phyloP scores from a whole-genome alignment of 2,113 vertebrate genomes.

The Pleuronectes platessa region DNA sequence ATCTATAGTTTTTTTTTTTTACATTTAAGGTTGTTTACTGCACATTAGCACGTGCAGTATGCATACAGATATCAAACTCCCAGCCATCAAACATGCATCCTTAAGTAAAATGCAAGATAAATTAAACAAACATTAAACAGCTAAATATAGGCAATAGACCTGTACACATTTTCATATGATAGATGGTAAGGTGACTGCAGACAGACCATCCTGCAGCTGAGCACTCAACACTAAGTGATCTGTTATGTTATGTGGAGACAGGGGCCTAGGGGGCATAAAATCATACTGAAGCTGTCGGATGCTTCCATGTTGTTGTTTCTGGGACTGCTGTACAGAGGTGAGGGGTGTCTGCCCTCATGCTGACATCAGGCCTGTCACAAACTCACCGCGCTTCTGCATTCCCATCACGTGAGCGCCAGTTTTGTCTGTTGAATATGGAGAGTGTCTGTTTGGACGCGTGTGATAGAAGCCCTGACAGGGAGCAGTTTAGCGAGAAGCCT shows the following conservation, averaged over 20 bases:
- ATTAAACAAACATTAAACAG: neutral
- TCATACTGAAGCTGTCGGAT: conserved; percentile 42
- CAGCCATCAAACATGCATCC: too few species aligned
- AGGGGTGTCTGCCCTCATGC: conserved; percentile 32
- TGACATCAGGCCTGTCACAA: conserved; percentile 61
- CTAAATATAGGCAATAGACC: neutral
- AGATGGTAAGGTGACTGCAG: neutral
- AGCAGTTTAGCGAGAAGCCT: conserved; percentile 68
- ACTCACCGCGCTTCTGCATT: conserved; percentile 49
- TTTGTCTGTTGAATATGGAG: conserved; percentile 76
- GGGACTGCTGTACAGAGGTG: conserved; percentile 16
- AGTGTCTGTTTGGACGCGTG: conserved; percentile 70
- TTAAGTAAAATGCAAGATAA: too few species aligned
- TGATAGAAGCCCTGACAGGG: conserved; percentile 71
- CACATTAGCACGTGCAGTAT: too few species aligned
- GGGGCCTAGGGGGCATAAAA: conserved; percentile 13
- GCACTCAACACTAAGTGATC: neutral
- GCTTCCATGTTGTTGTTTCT: conserved; percentile 33
- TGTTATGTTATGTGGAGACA: neutral
- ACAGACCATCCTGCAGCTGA: neutral
- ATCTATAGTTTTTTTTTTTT: too few species aligned
- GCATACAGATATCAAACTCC: too few species aligned
- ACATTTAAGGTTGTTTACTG: too few species aligned
- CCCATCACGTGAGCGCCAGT: conserved; percentile 58
- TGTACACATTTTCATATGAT: neutral